Evolutionary conservation across 1,140 invertebrate genomes (phyloP), one percentile per base, ranked within the genome.

Genomic region (Euglossa dilemma): DNA sequence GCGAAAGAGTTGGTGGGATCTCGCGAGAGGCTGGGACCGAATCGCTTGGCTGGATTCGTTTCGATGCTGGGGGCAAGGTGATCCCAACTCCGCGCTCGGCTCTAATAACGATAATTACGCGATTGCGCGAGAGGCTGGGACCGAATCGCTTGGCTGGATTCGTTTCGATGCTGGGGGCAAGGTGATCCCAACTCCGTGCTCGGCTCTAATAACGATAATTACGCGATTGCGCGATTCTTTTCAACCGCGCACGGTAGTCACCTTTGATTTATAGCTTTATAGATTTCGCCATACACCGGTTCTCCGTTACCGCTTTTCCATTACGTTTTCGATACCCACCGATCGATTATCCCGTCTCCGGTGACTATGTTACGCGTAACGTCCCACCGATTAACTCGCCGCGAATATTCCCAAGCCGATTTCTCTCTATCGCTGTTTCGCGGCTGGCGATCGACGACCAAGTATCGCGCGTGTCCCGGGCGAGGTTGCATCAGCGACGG

Each of bases 101-200:
- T 28, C 28, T 74, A 61, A 61, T 74, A 47, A 74, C 72, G 72
- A 74, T 74, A 74, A 61, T 74, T 74, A 74, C 57, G 72, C 72
- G 72, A 43, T 61, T 74, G 57, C 72, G 72, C n/a, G 45, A 61
- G n/a, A n/a, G n/a, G n/a, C n/a, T n/a, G n/a, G n/a, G n/a, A n/a
- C n/a, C n/a, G n/a, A n/a, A n/a, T n/a, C n/a, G n/a, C n/a, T n/a
- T n/a, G n/a, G n/a, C n/a, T n/a, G 36, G 67, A 28, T n/a, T 69
- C 43, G 28, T 50, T 63, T 14, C 6, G 11, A 36, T 47, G 20
- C 28, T 9, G 36, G 11, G 18, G 54, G 36, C 71, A 45, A 59
- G 28, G 20, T 57, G 54, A 28, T 43, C 47, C 9, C 11, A 23
- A 50, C 45, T 50, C 66, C 4, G 23, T n/a, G 52, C 54, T 45